Percentiles rank a stretch among this genome's conserved stretches.
Evolutionary conservation across 2,113 vertebrate genomes (phyloP).

Genomic region (Catharus fuscescens): DNA sequence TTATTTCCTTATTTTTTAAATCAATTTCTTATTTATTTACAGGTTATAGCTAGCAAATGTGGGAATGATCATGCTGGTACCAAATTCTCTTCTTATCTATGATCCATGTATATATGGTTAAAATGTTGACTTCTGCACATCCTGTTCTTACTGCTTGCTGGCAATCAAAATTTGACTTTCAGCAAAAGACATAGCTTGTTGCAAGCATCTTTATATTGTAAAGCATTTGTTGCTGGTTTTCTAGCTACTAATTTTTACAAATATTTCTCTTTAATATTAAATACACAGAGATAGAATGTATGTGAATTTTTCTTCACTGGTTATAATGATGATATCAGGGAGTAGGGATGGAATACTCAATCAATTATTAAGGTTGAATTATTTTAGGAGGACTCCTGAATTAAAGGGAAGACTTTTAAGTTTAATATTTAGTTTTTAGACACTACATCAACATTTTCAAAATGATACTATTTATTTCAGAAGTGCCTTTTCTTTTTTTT

Average conservation of each 20-base stretch:
- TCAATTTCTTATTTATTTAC: not conserved
- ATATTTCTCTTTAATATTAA: not conserved
- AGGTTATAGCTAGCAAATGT: not conserved
- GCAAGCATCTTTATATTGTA: not conserved
- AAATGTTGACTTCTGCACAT: not conserved
- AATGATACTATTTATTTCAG: not conserved
- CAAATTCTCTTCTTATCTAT: not conserved
- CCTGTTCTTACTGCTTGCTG: not conserved
- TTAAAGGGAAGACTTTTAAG: not conserved
- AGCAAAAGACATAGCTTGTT: not conserved
- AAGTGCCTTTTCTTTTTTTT: not conserved
- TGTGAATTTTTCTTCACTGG: not conserved
- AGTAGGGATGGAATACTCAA: not conserved
- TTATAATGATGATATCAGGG: not conserved
- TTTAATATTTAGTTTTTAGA: not conserved
- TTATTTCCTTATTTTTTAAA: not conserved
- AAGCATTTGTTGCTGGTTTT: not conserved
- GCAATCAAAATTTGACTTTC: not conserved
- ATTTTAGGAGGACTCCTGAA: not conserved
- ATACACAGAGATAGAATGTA: not conserved
- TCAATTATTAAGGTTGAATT: not conserved
- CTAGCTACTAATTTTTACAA: not conserved
- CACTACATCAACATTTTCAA: not conserved
- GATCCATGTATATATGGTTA: not conserved
- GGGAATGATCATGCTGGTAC: not conserved